Evolutionary conservation across 2,113 vertebrate species (phyloP).

Genomic region (Bos indicus): DNA sequence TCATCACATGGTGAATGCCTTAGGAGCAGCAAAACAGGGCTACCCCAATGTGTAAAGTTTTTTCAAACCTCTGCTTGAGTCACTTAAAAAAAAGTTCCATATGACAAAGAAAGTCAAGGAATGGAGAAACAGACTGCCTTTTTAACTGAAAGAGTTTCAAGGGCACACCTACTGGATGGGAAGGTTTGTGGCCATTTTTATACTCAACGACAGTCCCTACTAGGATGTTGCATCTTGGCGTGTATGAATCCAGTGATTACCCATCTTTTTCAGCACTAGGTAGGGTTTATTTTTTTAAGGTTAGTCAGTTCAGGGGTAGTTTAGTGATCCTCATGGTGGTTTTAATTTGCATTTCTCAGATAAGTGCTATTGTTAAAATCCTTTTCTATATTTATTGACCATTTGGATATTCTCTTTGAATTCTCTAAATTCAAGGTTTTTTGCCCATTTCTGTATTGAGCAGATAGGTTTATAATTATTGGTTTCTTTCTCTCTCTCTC

Average conservation of each 20-base stretch:
- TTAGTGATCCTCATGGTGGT: neutral
- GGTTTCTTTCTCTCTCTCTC: neutral
- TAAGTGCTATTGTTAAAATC: neutral
- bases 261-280: neutral
- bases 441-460: neutral
- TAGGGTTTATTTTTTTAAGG: neutral
- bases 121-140: neutral
- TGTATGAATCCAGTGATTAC: neutral
- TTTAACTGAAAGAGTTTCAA: neutral
- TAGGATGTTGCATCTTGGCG: neutral
- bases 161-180: no score
- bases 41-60: neutral
- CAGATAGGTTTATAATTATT: neutral
- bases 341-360: neutral
- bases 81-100: neutral
- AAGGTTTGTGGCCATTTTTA: neutral
- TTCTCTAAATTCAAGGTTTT: neutral
- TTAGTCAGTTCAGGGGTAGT: neutral
- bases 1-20: neutral
- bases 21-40: neutral
- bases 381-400: neutral
- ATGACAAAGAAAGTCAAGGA: neutral
- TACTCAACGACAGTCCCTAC: neutral
- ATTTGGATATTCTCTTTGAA: neutral
- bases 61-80: neutral